Evolutionary conservation across 2,888 invertebrate genomes (phyloP).

Genomic region (Nemapogon koenigi): DNA sequence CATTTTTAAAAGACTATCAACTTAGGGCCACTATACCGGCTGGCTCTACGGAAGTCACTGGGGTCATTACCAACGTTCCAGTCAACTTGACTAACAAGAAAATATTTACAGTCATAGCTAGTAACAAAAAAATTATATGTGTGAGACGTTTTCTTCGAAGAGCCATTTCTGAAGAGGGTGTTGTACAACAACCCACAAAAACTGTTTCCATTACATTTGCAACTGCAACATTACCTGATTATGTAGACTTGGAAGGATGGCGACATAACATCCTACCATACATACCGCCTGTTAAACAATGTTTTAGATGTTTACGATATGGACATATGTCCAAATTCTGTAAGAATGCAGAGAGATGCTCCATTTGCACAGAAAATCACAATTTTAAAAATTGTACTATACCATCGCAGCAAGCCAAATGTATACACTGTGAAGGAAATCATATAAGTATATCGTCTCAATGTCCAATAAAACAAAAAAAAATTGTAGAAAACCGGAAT

Average conservation of each 20-base stretch:
- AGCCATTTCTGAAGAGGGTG: background rate
- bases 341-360: too few species aligned
- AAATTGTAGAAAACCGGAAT: background rate
- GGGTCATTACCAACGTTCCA: background rate
- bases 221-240: background rate
- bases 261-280: background rate
- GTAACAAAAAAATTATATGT: background rate
- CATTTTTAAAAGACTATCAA: background rate
- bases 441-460: conserved; percentile 1
- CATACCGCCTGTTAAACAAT: background rate
- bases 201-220: conserved; percentile 3
- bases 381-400: background rate
- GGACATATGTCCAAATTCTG: background rate
- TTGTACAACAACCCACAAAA: background rate
- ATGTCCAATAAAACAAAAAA: conserved; percentile 2
- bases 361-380: background rate
- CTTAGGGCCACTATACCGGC: conserved; percentile 1
- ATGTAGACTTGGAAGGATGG: background rate
- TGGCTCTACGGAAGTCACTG: background rate
- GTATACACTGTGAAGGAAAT: background rate
- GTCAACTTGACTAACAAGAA: background rate
- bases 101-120: background rate
- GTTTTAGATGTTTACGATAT: background rate
- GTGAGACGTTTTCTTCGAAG: background rate
- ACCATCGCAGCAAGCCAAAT: background rate